Conservation (phyloP, 1,140 invertebrate genomes). For the Phortica variegata region DNA sequence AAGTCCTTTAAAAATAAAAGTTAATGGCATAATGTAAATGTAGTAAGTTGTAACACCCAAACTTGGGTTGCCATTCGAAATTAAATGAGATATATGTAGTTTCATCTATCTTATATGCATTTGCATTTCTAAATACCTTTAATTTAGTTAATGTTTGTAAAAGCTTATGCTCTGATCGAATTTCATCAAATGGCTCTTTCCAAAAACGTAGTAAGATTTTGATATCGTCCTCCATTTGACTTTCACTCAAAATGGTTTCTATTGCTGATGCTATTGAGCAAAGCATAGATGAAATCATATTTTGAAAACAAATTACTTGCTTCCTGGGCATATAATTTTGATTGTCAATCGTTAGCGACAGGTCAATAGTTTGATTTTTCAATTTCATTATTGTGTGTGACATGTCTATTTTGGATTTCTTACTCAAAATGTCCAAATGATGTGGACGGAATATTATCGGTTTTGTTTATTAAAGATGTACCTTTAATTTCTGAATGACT, state of each 20-base stretch:
- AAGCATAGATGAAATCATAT: neutral
- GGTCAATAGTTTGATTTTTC: neutral
- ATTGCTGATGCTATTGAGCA: neutral
- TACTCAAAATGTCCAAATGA: neutral
- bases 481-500: too few species aligned
- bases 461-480: too few species aligned
- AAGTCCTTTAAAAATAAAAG: neutral
- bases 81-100: neutral
- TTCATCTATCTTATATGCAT: neutral
- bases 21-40: neutral
- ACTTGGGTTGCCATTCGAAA: too few species aligned
- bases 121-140: neutral
- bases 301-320: too few species aligned
- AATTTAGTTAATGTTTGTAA: neutral
- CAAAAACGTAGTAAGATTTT: neutral
- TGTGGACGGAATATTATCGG: neutral
- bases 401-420: too few species aligned
- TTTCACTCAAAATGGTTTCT: neutral
- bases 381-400: neutral
- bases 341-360: neutral
- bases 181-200: neutral
- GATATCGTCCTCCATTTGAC: neutral
- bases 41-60: neutral
- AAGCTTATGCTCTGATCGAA: neutral
- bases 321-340: neutral